Conservation (phyloP, 1,140 invertebrate genomes). For the Drosophila aff. region DNA sequence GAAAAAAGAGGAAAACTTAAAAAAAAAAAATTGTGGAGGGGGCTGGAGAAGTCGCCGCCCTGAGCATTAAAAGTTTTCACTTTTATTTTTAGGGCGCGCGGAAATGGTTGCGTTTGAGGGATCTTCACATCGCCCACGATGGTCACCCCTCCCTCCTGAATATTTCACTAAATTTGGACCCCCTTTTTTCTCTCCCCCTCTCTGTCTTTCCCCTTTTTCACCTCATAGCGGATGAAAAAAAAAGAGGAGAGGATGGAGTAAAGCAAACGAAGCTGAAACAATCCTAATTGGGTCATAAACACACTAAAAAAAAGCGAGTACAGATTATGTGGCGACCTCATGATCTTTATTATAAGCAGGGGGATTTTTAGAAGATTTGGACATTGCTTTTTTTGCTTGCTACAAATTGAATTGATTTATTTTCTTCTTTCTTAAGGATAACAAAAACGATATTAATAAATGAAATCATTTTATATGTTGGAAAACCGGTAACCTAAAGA, state of each 20-base stretch:
- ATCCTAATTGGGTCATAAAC: conserved; percentile 48
- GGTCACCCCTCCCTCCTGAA: neutral
- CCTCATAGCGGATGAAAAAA: neutral
- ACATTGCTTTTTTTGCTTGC: neutral
- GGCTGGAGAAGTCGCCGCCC: conserved; percentile 12
- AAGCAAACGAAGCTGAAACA: conserved; percentile 37
- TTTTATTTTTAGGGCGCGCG: conserved; percentile 77
- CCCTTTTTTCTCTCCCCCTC: conserved; percentile 1
- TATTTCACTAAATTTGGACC: conserved; percentile 35
- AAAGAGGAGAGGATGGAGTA: conserved; percentile 1
- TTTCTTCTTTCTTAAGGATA: neutral
- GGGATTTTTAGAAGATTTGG: neutral
- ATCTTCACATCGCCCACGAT: conserved; percentile 7
- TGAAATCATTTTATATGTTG: too few species aligned
- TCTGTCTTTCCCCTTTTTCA: conserved; percentile 3
- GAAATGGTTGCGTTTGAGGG: conserved; percentile 55
- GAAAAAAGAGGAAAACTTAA: neutral
- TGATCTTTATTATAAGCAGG: neutral
- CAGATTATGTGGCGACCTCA: conserved; percentile 7
- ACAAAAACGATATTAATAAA: too few species aligned
- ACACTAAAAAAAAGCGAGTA: conserved; percentile 29
- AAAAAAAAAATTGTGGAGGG: neutral
- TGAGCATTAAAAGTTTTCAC: conserved; percentile 66
- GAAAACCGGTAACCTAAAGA: too few species aligned
- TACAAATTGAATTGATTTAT: neutral